Evolutionary conservation across 2,797 vertebrate genomes (phyloP).

Genomic region (Muscicapa comitata): DNA sequence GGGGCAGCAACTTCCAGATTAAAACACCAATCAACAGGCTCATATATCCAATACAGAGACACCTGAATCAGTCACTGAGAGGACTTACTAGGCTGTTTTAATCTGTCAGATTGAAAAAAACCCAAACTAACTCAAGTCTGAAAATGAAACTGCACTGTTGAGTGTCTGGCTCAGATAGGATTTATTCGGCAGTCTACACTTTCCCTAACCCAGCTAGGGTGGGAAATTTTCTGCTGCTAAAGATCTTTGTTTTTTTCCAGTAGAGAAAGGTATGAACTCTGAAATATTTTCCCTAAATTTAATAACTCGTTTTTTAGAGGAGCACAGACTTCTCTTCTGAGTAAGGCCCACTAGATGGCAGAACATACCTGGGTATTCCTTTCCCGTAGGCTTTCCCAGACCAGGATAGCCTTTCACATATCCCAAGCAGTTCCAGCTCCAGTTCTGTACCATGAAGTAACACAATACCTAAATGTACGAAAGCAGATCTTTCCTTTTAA

Average conservation of each 20-base stretch:
- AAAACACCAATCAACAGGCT: background rate
- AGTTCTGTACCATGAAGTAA: background rate
- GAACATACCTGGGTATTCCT: background rate
- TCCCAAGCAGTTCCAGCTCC: background rate
- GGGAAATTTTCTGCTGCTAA: background rate
- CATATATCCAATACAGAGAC: background rate
- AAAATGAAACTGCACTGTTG: background rate
- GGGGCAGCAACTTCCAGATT: background rate
- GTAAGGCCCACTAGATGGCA: slow-evolving; percentile 53
- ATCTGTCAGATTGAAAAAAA: background rate
- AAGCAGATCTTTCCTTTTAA: background rate
- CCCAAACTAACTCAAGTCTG: background rate
- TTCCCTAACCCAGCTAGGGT: background rate
- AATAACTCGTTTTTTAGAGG: background rate
- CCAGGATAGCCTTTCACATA: background rate
- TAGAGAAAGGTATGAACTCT: background rate
- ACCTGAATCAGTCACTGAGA: background rate
- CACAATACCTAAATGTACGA: background rate
- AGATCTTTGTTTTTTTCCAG: background rate
- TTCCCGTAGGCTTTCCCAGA: background rate
- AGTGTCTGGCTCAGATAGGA: background rate
- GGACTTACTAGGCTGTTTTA: background rate
- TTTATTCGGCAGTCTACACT: background rate
- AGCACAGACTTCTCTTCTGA: background rate
- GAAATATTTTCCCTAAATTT: background rate